Evolutionary conservation across 1,140 invertebrate genomes (phyloP), one percentile per base, ranked within the genome.

Genomic region (Hormaphis cornu): DNA sequence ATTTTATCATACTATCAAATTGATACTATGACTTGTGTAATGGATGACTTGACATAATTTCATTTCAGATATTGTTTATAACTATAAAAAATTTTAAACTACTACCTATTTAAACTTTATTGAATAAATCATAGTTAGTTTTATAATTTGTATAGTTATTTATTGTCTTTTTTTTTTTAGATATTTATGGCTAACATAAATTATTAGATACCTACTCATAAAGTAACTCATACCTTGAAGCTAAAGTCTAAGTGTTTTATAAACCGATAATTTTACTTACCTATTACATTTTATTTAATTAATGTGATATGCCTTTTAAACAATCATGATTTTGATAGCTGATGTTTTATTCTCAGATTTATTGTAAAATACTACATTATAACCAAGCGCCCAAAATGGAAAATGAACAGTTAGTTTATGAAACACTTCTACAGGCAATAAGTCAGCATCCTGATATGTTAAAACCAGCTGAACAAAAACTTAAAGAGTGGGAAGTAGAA

Each of bases 401-500:
- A 46, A 66, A 50, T 5, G 61, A 66, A 66, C 56, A 66, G 30
- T 69, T 73, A 70, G 83, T 89, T 8, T 77, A 87, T 72, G 85
- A 91, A 75, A 85, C 90, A 42, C 80, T 97, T n/a, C 84, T 87
- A 74, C 82, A 84, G 76, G 93, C 91, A 37, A 86, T 89, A 69
- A 93, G 88, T 80, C 91, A 95, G 79, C 85, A 93, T 79, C 82
- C 89, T 18, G 84, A 86, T 72, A 80, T 91, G 35, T 79, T 97
- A 28, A 94, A 94, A 80, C 87, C 88, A 37, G 92, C 93, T 18
- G 93, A 95, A 79, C 82, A 85, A 71, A 89, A 89, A 74, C 81
- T 97, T 12, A 84, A 86, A 75, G 84, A 88, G 80, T 95, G 92
- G 90, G 92, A 96, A 81, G 86, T 81, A 46, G 84, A 91, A 76